Evolutionary conservation across 2,888 invertebrate species (phyloP).

Genomic region (Cremastobaeus sp.): DNA sequence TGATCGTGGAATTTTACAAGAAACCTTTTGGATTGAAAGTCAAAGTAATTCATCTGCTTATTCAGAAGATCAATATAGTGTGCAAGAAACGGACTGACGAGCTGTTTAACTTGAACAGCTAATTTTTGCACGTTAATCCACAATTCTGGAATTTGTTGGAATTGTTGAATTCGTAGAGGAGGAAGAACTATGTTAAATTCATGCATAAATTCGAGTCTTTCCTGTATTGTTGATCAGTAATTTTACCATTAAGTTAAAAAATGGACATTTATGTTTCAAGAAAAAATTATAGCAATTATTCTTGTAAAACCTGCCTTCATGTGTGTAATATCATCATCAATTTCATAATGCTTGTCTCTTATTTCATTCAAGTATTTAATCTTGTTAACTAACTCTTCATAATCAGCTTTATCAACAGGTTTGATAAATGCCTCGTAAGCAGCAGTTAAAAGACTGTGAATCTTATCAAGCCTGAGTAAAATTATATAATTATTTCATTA

Average conservation of each 20-base stretch:
- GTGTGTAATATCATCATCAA: constrained; percentile 94
- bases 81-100: constrained; percentile 92
- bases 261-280: not conserved
- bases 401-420: constrained; percentile 90
- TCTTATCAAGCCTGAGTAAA: constrained; percentile 83
- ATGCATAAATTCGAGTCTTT: constrained; percentile 25
- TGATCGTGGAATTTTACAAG: constrained; percentile 85
- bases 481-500: constrained; percentile 1
- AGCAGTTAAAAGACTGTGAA: constrained; percentile 87
- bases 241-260: no score
- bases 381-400: constrained; percentile 88
- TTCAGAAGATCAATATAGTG: constrained; percentile 92
- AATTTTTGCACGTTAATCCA: constrained; percentile 93
- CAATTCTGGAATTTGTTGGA: constrained; percentile 86
- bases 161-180: not conserved
- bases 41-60: constrained; percentile 89
- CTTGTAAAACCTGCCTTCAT: constrained; percentile 79
- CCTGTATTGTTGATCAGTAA: not conserved
- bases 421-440: constrained; percentile 86
- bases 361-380: constrained; percentile 89
- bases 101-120: constrained; percentile 89
- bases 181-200: not conserved
- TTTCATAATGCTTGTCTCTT: constrained; percentile 87
- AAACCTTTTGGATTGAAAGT: constrained; percentile 87
- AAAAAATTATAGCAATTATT: not conserved